Evolutionary conservation across 2,113 vertebrate genomes (phyloP).

Genomic region (Arothron firmamentum): DNA sequence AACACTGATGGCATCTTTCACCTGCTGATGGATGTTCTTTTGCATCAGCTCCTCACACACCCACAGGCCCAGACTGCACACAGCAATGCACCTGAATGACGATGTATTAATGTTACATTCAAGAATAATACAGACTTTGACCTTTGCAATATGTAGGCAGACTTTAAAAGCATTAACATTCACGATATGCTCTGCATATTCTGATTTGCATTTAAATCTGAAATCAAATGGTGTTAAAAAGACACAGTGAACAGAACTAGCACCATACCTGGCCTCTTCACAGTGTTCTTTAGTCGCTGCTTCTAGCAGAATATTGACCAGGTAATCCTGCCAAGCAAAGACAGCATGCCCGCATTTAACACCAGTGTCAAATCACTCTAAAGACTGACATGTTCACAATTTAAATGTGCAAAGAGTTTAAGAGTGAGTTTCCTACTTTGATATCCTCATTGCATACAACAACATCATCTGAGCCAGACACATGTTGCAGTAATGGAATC

Average conservation of each 20-base stretch:
- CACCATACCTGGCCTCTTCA: conserved; percentile 89
- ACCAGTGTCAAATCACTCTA: neutral
- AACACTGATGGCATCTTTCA: conserved; percentile 93
- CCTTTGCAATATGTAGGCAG: neutral
- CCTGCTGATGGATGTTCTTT: conserved; percentile 81
- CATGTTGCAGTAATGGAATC: conserved; percentile 76
- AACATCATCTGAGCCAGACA: conserved; percentile 72
- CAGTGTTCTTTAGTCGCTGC: conserved; percentile 87
- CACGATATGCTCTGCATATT: too few species aligned
- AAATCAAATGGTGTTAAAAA: neutral
- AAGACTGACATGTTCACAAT: neutral
- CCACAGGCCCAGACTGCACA: conserved; percentile 94
- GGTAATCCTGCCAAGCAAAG: conserved; percentile 77
- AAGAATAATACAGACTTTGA: neutral
- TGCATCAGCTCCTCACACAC: conserved; percentile 91
- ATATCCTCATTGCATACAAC: conserved; percentile 76
- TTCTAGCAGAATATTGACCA: conserved; percentile 88
- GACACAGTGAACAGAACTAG: neutral
- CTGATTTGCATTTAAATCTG: neutral
- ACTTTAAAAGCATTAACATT: too few species aligned
- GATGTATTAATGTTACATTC: neutral
- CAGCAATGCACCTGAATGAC: conserved; percentile 83
- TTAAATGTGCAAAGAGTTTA: neutral
- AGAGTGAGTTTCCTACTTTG: conserved; percentile 76
- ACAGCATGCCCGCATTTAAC: neutral